A percentile compares a stretch with the other conserved stretches of the same genome.
Conservation (phyloP, 2,888 invertebrate species). For the Lepidocyrtoides sp. region DNA sequence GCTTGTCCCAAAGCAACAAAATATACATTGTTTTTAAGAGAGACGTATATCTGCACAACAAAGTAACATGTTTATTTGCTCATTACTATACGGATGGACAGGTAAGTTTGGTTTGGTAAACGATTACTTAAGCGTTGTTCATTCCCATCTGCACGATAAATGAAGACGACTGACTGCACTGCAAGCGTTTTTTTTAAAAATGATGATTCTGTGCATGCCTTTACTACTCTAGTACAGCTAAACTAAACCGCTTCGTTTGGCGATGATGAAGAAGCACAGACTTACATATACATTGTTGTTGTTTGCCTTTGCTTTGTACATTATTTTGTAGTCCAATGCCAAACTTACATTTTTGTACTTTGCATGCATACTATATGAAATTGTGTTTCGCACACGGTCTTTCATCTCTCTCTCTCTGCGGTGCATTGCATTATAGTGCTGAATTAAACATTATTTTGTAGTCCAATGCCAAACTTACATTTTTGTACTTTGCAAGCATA, state of each 20-base stretch:
- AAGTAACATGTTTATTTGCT: conserved; percentile 1
- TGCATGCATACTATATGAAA: no score
- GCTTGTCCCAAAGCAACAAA: conserved; percentile 32
- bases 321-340: no score
- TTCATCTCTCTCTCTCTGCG: background rate
- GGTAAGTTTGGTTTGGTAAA: conserved; percentile 21
- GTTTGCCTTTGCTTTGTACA: no score
- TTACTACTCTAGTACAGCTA: no score
- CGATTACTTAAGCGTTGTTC: background rate
- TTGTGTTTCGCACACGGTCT: background rate
- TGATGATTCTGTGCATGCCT: background rate
- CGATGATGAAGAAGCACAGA: no score
- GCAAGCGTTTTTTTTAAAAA: background rate
- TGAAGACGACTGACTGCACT: no score
- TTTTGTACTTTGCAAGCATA: background rate
- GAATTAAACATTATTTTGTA: background rate
- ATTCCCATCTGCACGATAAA: no score
- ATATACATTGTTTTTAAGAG: background rate
- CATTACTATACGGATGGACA: conserved; percentile 25
- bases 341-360: no score
- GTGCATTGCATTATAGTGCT: background rate
- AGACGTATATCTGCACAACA: background rate
- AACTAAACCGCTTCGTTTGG: no score
- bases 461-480: conserved; percentile 38
- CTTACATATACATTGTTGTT: no score